Evolutionary conservation across 2,888 invertebrate genomes (phyloP).

Genomic region (Drosophila parthenogenetica): DNA sequence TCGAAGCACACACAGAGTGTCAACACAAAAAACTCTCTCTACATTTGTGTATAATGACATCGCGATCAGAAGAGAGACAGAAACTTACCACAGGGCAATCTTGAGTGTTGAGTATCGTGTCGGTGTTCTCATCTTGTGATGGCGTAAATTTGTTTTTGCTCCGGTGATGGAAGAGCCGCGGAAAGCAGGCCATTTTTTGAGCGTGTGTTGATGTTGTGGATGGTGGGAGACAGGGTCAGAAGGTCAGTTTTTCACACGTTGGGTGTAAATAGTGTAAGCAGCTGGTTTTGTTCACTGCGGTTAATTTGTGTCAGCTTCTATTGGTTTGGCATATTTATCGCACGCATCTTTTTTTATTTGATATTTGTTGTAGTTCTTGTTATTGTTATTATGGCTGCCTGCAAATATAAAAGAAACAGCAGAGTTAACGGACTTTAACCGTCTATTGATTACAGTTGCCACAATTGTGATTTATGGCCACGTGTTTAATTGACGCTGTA

Average conservation of each 20-base stretch:
- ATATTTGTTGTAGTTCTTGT: constrained; percentile 25
- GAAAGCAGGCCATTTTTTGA: constrained; percentile 80
- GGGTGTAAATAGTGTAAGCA: constrained; percentile 19
- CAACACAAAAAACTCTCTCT: constrained; percentile 14
- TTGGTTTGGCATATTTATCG: constrained; percentile 66
- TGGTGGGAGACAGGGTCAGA: constrained; percentile 2
- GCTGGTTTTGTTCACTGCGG: constrained; percentile 34
- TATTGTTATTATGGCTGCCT: constrained; percentile 27
- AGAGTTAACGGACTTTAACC: constrained; percentile 32
- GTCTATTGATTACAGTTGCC: constrained; percentile 55
- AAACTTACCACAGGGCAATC: constrained; percentile 82
- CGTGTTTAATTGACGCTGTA: constrained; percentile 56
- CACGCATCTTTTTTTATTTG: constrained; percentile 43
- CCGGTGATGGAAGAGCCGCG: constrained; percentile 75
- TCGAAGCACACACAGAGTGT: constrained; percentile 20
- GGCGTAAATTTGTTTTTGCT: constrained; percentile 81
- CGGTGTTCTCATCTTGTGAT: constrained; percentile 78
- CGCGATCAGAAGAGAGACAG: no score
- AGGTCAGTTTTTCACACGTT: constrained; percentile 35
- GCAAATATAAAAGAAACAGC: constrained; percentile 28
- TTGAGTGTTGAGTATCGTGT: constrained; percentile 77
- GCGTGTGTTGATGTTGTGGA: neutral
- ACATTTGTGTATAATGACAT: constrained; percentile 1
- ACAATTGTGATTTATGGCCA: constrained; percentile 63
- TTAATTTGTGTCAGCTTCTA: constrained; percentile 47